Evolutionary conservation across 2,888 invertebrate genomes (phyloP), one percentile per base, ranked within the genome.

Genomic region (Drosophila helvetica): DNA sequence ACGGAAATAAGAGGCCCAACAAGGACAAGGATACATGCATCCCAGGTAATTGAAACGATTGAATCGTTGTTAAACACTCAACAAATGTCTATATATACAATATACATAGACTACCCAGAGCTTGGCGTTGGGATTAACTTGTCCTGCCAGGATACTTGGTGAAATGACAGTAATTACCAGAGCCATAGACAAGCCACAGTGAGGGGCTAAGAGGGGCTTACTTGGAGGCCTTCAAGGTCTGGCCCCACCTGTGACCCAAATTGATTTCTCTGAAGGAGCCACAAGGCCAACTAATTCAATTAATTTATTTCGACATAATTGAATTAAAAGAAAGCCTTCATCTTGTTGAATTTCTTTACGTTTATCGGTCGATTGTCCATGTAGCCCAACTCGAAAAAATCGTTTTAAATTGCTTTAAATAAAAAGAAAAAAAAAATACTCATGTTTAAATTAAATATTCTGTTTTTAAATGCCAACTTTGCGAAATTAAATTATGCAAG

Each of bases 1-100:
- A n/a, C n/a, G n/a, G n/a, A n/a, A n/a, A n/a, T n/a, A n/a, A n/a
- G 17, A 3, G 22, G 19, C 3, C 3, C n/a, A 43, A 19, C 51
- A 10, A 18, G 4, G 8, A 15, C 12, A 8, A 8, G 15, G 19
- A 3, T 7, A 1, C 0, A 3, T 51, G 12, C 33, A 22, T 52
- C 38, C 38, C 52, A 19, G 15, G 19, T 52, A 38, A 52, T 52
- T 19, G 38, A 15, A 15, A 33, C 18, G 33, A 33, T 52, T 38
- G 19, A n/a, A n/a, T n/a, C n/a, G n/a, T n/a, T n/a, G 7, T 15
- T 15, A 51, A 51, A 30, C 27, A 30, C 7, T 25, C n/a, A 19
- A 53, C 8, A 53, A 53, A 22, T 42, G 52, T 15, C 18, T 18
- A 17, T 30, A 18, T 3, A 2, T 15, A 53, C n/a, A 15, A 17